These are phyloP conservation scores for Leptopilina syphax DNA, from an alignment of 2,888 invertebrate genomes.

Conservation along the genomic window DNA sequence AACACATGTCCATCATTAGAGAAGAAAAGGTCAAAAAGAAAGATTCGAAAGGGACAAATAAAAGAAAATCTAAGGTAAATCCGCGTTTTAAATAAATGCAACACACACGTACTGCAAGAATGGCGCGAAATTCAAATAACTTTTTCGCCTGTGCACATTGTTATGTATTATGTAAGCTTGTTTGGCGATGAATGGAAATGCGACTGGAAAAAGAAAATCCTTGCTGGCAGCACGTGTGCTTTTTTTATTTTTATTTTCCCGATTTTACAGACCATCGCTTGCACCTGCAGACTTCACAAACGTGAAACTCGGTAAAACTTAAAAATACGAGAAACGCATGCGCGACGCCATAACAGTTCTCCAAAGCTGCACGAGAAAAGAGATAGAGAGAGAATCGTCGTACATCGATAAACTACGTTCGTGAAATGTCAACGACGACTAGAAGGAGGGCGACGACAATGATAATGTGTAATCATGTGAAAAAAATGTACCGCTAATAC, in stretches of 20 bases:
- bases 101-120: not conserved
- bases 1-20: not conserved
- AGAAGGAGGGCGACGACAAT: not conserved
- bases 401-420: conserved; percentile 13
- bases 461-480: conserved; percentile 9
- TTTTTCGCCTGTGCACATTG: conserved; percentile 2
- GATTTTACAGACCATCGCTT: conserved; percentile 22
- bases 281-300: conserved; percentile 27
- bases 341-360: conserved; percentile 4
- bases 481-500: not conserved
- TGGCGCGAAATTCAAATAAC: conserved; percentile 35
- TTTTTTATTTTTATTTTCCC: not conserved
- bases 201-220: conserved; percentile 4
- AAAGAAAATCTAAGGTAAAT: not conserved
- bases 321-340: conserved; percentile 17
- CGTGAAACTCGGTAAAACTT: conserved; percentile 5
- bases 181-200: conserved; percentile 6
- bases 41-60: not conserved
- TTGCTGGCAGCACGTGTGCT: conserved; percentile 1
- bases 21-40: not conserved
- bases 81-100: not conserved
- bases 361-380: too few relatives aligned
- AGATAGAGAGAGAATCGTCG: not conserved
- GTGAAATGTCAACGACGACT: not conserved
- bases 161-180: conserved; percentile 5